Conservation (phyloP, 2,113 vertebrate genomes). For the Progne subis region DNA sequence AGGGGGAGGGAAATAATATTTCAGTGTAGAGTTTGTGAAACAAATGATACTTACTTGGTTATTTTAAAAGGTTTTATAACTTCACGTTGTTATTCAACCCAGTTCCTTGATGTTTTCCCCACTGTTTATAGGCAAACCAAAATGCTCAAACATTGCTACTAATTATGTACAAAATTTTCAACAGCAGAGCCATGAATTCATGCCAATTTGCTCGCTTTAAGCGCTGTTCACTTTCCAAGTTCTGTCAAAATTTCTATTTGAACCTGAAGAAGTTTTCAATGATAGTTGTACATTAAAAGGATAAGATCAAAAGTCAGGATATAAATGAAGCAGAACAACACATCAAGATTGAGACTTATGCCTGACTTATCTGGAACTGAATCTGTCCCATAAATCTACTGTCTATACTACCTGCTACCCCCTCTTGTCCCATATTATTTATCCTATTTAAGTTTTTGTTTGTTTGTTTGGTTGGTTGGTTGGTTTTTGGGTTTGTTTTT, state of each 20-base stretch:
- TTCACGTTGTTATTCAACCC: neutral
- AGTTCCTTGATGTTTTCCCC: neutral
- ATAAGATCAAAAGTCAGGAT: neutral
- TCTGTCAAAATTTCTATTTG: neutral
- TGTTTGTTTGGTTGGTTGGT: no score
- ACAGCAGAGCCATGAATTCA: neutral
- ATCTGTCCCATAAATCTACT: accelerated
- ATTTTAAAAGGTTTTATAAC: neutral
- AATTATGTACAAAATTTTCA: neutral
- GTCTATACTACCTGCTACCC: neutral
- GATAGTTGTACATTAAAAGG: neutral
- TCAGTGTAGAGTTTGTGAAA: neutral
- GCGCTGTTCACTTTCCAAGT: neutral
- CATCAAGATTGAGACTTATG: neutral
- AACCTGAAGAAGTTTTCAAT: neutral
- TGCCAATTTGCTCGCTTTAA: neutral
- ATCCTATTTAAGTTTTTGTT: neutral
- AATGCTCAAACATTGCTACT: neutral
- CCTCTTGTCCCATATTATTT: neutral
- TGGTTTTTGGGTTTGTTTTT: no score
- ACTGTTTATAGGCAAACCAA: neutral
- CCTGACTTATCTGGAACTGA: neutral
- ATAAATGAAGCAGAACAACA: neutral
- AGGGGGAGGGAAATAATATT: neutral
- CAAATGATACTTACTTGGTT: neutral